phyloP scores from a whole-genome alignment of 2,113 vertebrate species.

The Neogobius melanostomus region DNA sequence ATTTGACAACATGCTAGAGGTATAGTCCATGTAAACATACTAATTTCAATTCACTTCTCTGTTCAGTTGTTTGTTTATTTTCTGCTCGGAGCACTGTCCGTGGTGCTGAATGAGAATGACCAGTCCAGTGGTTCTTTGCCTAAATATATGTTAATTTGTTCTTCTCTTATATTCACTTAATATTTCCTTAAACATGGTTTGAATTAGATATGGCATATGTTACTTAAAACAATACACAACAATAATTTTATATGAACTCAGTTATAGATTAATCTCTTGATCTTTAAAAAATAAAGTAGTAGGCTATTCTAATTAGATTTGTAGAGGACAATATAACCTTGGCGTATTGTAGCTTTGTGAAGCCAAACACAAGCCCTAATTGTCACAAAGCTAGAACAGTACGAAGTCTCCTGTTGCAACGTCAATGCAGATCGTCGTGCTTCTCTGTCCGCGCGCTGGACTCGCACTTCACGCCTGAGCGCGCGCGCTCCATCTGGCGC shows the following conservation, averaged over 20 bases:
- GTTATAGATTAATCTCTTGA: no score
- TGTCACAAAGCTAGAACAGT: background rate
- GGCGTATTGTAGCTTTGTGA: background rate
- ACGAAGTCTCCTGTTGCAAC: background rate
- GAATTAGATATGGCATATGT: no score
- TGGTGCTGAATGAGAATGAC: background rate
- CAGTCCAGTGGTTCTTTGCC: background rate
- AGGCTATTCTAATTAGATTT: no score
- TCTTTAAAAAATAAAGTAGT: no score
- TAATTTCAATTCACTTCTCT: no score
- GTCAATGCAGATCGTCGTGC: slow-evolving; percentile 8
- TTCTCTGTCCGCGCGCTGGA: slow-evolving; percentile 15
- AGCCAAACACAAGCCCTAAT: slow-evolving; percentile 16
- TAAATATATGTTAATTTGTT: background rate
- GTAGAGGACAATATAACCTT: no score
- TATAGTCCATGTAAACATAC: no score
- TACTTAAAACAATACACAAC: no score
- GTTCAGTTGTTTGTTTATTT: background rate
- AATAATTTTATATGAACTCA: no score
- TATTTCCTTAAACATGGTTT: no score
- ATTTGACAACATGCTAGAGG: no score
- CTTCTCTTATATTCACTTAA: no score
- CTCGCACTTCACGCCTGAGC: slow-evolving; percentile 46
- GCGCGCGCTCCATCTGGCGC: slow-evolving; percentile 51
- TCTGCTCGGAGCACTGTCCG: background rate